These are phyloP conservation scores for Molanna angustata DNA, from an alignment of 2,888 invertebrate species.

Conservation along the genomic window DNA sequence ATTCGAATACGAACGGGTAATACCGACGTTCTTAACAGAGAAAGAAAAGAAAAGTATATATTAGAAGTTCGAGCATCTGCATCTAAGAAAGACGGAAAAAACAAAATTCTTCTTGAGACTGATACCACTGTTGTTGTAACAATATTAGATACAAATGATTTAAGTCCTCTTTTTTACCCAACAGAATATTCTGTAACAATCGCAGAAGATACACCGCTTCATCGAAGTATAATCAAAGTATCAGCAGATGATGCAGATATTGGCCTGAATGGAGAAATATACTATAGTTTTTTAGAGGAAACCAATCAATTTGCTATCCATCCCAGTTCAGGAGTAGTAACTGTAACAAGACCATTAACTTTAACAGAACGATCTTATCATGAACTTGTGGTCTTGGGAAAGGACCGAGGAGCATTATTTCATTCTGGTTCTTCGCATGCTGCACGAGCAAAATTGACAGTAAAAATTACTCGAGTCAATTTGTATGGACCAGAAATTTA, in stretches of 20 bases:
- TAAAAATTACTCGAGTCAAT: slow-evolving; percentile 80
- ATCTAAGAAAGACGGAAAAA: slow-evolving; percentile 55
- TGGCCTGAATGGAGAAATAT: slow-evolving; percentile 94
- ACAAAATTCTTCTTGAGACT: slow-evolving; percentile 62
- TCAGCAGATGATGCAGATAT: slow-evolving; percentile 94
- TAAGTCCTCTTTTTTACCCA: slow-evolving; percentile 91
- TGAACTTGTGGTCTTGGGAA: slow-evolving; percentile 75
- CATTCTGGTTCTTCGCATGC: slow-evolving; percentile 52
- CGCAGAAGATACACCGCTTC: slow-evolving; percentile 83
- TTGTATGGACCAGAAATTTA: slow-evolving; percentile 81
- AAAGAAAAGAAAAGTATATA: slow-evolving; percentile 80
- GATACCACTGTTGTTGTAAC: slow-evolving; percentile 69
- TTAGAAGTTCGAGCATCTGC: slow-evolving; percentile 74
- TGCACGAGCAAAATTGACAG: slow-evolving; percentile 73
- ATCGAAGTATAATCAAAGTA: slow-evolving; percentile 75
- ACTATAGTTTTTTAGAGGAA: slow-evolving; percentile 84
- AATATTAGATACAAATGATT: slow-evolving; percentile 84
- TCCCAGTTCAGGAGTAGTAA: slow-evolving; percentile 86
- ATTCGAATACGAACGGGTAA: slow-evolving; percentile 86
- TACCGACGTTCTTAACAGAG: slow-evolving; percentile 88
- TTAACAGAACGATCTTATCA: slow-evolving; percentile 69
- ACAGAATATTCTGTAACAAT: slow-evolving; percentile 82
- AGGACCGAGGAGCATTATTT: slow-evolving; percentile 74
- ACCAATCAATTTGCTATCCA: slow-evolving; percentile 89
- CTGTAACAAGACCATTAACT: slow-evolving; percentile 74